Base-by-base conservation (phyloP, 2,888 invertebrate genomes). In the Anticlea derivata region DNA sequence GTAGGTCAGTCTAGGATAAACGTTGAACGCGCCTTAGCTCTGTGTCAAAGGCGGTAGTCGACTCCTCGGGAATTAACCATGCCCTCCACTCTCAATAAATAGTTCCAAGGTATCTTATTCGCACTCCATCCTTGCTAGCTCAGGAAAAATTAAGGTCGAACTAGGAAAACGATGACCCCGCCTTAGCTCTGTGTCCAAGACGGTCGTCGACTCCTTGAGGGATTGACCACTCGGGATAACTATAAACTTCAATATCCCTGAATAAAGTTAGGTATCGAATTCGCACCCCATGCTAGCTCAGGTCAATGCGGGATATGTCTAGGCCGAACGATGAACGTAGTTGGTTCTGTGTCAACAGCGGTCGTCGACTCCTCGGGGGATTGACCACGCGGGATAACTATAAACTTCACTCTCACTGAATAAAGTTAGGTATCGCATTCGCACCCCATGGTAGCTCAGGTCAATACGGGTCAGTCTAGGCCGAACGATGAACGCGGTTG, bases 391-490 rank as follows among this genome's bases (percentile, higher is more conserved):
- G 4, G 4, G 2, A 3, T 4, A 17, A 17, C 17, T 17, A 17
- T 2, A 4, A 3, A 17, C 17, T 17, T 17, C 17, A 17, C 2
- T 3, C 2, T 17, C 4, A 2, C 17, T 4, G 4, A 17, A 3
- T 4, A 17, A 4, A 3, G 2, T 17, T 4, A 17, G 4, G 17
- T 3, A 17, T 17, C n/a, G n/a, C 2, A 17, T 39, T 30, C 20
- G 29, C 29, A 39, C 26, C 17, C 11, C 30, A 27, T 38, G 50
- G 33, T 33, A 50, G 52, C 58, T 63, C 63, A 68, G 73, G 73
- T 72, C 78, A 77, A 74, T 66, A 68, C 70, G 83, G 80, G 85
- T 86, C 82, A 82, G 73, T 75, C 78, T 83, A 84, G 84, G 86
- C 83, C 80, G 78, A 61, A 70, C 80, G 83, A 83, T 86, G 82